Evolutionary conservation across 2,113 vertebrate genomes (phyloP).

Genomic region (Triplophysa dalaica): DNA sequence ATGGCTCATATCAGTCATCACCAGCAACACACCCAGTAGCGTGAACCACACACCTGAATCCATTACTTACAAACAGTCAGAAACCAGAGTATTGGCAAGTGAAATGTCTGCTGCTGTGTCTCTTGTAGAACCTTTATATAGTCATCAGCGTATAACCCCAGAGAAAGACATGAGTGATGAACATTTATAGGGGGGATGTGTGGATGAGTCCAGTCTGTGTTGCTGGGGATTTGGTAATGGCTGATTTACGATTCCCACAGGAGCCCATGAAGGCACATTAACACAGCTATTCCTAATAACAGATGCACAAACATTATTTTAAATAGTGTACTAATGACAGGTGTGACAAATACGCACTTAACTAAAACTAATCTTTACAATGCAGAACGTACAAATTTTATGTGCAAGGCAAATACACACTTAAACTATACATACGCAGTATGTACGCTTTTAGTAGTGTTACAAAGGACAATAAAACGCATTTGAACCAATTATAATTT

Average conservation of each 20-base stretch:
- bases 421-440: too few species aligned
- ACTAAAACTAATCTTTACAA: too few species aligned
- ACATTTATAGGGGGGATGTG: not conserved
- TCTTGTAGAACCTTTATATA: not conserved
- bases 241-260: not conserved
- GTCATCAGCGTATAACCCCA: not conserved
- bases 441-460: too few species aligned
- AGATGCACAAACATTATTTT: not conserved
- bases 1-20: constrained; percentile 65
- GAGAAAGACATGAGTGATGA: not conserved
- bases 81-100: not conserved
- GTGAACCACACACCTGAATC: constrained; percentile 64
- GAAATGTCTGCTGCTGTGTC: not conserved
- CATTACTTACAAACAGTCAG: constrained; percentile 43
- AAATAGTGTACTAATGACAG: too few species aligned
- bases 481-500: too few species aligned
- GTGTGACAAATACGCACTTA: too few species aligned
- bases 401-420: too few species aligned
- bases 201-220: not conserved
- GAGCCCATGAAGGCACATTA: not conserved
- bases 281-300: not conserved
- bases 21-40: constrained; percentile 67
- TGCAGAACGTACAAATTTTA: too few species aligned
- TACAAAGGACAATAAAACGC: too few species aligned
- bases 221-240: not conserved